phyloP scores from a whole-genome alignment of 2,113 vertebrate species.

The Seriola aureovittata region DNA sequence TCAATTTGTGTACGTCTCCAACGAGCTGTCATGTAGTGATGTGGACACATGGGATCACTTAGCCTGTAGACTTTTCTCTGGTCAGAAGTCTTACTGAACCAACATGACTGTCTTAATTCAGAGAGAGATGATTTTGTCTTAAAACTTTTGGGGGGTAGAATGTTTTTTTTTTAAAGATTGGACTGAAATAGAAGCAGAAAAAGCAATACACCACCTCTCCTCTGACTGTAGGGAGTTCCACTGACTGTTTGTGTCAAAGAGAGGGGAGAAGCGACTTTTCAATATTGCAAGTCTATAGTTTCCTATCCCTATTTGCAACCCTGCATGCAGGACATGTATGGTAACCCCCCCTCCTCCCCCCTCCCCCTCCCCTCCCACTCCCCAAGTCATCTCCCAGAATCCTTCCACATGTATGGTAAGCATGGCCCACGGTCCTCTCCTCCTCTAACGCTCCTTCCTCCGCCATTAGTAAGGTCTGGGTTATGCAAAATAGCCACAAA shows the following conservation, averaged over 20 bases:
- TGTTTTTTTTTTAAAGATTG: conserved; percentile 21
- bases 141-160: conserved; percentile 15
- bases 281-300: conserved; percentile 79
- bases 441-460: conserved; percentile 34
- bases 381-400: conserved; percentile 56
- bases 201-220: conserved; percentile 71
- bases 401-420: conserved; percentile 77
- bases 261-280: conserved; percentile 63
- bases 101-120: conserved; percentile 68
- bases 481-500: conserved; percentile 54
- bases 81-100: conserved; percentile 69
- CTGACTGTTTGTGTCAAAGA: conserved; percentile 40
- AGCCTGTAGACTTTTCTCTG: conserved; percentile 45
- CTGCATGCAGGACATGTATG: conserved; percentile 94
- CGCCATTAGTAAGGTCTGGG: conserved; percentile 64
- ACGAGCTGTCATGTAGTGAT: conserved; percentile 40
- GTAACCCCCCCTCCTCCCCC: conserved; percentile 64
- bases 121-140: conserved; percentile 59
- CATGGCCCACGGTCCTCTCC: conserved; percentile 81
- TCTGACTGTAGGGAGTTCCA: not conserved
- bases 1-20: conserved; percentile 41
- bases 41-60: conserved; percentile 70
- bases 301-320: conserved; percentile 72
- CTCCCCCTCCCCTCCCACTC: no score
- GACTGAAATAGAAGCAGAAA: conserved; percentile 59